These are phyloP conservation scores for Nesogale talazaci DNA, from an alignment of 2,113 vertebrate species.

Conservation along the genomic window DNA sequence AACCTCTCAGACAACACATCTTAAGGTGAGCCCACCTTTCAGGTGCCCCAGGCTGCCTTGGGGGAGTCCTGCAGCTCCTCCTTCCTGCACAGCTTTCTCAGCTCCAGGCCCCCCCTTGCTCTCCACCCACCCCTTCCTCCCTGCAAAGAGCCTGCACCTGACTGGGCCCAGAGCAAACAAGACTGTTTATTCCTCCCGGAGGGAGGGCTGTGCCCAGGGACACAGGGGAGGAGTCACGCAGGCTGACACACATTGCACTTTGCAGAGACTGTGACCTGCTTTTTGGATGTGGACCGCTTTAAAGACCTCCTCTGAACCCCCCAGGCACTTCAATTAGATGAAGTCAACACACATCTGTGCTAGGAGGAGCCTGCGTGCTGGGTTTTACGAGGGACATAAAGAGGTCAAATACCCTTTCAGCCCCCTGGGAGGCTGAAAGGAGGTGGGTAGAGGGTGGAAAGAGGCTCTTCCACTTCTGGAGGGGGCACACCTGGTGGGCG, in stretches of 20 bases:
- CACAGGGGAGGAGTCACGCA: background rate
- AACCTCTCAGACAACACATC: background rate
- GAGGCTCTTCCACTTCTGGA: background rate
- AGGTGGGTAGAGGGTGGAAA: background rate
- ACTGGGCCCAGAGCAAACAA: slow-evolving; percentile 72
- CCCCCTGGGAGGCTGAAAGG: background rate
- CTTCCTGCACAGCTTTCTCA: background rate
- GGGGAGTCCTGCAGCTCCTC: background rate
- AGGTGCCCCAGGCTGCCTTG: background rate
- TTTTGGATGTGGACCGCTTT: slow-evolving; percentile 61
- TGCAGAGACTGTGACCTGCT: slow-evolving; percentile 30
- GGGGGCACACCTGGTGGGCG: background rate
- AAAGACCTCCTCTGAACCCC: slow-evolving; percentile 63
- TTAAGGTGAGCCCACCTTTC: background rate
- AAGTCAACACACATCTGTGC: slow-evolving; percentile 72
- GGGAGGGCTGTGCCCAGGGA: background rate
- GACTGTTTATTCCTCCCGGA: slow-evolving; percentile 69
- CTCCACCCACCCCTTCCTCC: slow-evolving; percentile 27
- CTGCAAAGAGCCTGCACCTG: slow-evolving; percentile 55
- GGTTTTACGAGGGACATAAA: slow-evolving; percentile 65
- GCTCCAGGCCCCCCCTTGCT: slow-evolving; percentile 44
- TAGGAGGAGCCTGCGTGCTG: slow-evolving; percentile 31
- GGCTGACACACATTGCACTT: slow-evolving; percentile 33
- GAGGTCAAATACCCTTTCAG: background rate
- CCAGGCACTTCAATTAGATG: slow-evolving; percentile 63